A percentile compares a stretch with the other conserved stretches of the same genome.
These are phyloP conservation scores for Lochmaea capreae DNA, from an alignment of 2,888 invertebrate genomes.

Conservation along the genomic window DNA sequence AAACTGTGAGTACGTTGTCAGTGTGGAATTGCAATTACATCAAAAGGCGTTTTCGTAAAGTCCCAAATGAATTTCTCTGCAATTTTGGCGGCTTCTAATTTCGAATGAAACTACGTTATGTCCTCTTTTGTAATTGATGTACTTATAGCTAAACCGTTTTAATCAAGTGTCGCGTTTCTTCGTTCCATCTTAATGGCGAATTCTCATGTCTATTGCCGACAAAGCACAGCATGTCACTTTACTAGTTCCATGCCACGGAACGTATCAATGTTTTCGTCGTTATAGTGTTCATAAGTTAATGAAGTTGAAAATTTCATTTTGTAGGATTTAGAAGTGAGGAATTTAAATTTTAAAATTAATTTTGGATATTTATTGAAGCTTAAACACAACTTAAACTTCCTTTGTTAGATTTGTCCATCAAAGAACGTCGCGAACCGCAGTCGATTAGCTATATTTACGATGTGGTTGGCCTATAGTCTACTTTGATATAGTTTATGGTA, in stretches of 20 bases:
- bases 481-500: too few species aligned
- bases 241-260: conserved; percentile 31
- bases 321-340: too few species aligned
- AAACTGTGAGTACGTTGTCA: background rate
- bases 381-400: too few species aligned
- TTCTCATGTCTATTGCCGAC: conserved; percentile 56
- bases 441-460: too few species aligned
- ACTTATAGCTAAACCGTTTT: conserved; percentile 58
- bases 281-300: too few species aligned
- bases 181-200: conserved; percentile 59
- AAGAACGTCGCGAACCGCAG: too few species aligned
- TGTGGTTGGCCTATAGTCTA: too few species aligned
- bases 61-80: conserved; percentile 31
- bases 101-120: conserved; percentile 58
- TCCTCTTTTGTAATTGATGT: conserved; percentile 58
- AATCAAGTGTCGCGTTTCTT: conserved; percentile 61
- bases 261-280: conserved; percentile 27
- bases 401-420: too few species aligned
- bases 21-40: conserved; percentile 28
- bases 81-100: conserved; percentile 54
- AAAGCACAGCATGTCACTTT: conserved; percentile 45
- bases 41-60: conserved; percentile 17
- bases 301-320: background rate
- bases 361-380: too few species aligned
- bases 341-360: too few species aligned